phyloP scores from a whole-genome alignment of 2,888 invertebrate genomes.

The Notocelia uddmanniana region DNA sequence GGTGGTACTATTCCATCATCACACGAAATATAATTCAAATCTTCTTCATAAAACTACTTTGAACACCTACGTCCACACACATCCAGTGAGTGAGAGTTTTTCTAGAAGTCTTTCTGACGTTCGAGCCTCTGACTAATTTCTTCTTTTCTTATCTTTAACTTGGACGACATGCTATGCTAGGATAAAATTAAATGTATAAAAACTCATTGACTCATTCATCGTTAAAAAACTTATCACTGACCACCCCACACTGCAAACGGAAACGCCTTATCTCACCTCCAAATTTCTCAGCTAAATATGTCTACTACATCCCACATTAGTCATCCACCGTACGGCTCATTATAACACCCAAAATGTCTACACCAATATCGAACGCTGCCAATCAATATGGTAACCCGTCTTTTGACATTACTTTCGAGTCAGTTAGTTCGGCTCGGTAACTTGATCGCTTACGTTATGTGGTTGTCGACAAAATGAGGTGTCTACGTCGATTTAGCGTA shows the following conservation, averaged over 20 bases:
- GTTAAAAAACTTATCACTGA: conserved; percentile 13
- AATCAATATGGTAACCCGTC: conserved; percentile 78
- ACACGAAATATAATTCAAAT: no score
- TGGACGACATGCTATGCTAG: no score
- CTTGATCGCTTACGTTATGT: conserved; percentile 58
- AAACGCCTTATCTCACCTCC: conserved; percentile 15
- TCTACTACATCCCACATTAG: conserved; percentile 53
- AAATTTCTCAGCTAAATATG: conserved; percentile 12
- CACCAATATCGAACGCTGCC: conserved; percentile 66
- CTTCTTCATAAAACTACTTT: no score
- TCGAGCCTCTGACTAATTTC: no score
- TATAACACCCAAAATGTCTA: conserved; percentile 69
- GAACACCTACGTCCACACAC: no score
- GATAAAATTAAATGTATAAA: background rate
- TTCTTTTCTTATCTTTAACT: no score
- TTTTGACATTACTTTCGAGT: conserved; percentile 72
- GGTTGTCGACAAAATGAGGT: conserved; percentile 76
- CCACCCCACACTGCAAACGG: conserved; percentile 30
- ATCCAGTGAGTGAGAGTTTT: no score
- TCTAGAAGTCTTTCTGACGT: no score
- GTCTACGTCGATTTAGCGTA: conserved; percentile 65
- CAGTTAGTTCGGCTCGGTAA: conserved; percentile 58
- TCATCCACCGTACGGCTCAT: conserved; percentile 61
- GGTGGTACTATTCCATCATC: no score
- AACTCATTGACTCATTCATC: conserved; percentile 17